Conservation (phyloP, 2,113 vertebrate genomes). For the Rhabdomys dilectus region DNA sequence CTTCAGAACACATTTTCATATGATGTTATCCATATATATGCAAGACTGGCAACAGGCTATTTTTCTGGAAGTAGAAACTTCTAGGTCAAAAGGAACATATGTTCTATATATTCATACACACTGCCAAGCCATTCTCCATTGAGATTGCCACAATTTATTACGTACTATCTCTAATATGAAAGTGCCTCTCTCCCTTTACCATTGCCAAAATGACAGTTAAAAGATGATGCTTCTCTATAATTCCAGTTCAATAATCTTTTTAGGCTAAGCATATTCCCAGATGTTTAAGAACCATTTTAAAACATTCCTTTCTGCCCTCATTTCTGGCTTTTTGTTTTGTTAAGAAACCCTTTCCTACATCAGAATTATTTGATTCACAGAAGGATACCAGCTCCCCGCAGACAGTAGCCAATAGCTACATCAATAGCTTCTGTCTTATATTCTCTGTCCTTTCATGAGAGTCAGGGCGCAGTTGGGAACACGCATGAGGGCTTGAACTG, state of each 20-base stretch:
- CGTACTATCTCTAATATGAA: neutral
- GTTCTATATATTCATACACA: neutral
- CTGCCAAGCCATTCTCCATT: neutral
- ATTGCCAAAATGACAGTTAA: neutral
- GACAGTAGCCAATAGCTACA: neutral
- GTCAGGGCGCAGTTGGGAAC: neutral
- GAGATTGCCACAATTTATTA: conserved; percentile 9
- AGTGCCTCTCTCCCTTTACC: neutral
- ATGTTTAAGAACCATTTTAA: neutral
- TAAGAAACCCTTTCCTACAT: neutral
- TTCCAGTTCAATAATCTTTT: conserved; percentile 39
- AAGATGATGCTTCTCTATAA: neutral
- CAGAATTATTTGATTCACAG: neutral
- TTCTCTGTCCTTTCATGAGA: neutral
- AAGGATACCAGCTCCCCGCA: neutral
- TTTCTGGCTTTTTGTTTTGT: neutral
- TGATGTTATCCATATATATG: neutral
- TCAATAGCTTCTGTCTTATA: neutral
- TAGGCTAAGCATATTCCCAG: conserved; percentile 2
- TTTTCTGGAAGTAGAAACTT: conserved; percentile 53
- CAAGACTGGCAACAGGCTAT: neutral
- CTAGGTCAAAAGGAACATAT: neutral
- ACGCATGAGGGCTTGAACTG: neutral
- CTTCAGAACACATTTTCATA: neutral
- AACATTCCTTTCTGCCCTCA: too few relatives aligned